Conservation (phyloP, 2,888 invertebrate species). For the Sericinus montela region DNA sequence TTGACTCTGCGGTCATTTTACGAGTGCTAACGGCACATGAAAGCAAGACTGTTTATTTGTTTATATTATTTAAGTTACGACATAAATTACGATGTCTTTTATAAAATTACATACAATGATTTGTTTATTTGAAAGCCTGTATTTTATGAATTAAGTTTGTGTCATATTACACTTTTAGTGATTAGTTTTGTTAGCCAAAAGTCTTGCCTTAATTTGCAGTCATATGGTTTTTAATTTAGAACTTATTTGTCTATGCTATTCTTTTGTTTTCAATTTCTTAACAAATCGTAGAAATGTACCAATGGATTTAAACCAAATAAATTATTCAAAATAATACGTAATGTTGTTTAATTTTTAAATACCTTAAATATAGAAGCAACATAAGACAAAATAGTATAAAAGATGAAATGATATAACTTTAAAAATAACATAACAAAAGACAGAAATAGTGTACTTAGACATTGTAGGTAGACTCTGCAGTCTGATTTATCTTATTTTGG, state of each 20-base stretch:
- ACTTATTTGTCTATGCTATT: background rate
- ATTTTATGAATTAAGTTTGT: constrained; percentile 6
- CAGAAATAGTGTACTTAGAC: too few species aligned
- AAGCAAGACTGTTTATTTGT: constrained; percentile 13
- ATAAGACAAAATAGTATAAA: too few species aligned
- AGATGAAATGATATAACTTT: too few species aligned
- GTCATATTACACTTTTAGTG: constrained; percentile 8
- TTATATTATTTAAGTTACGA: constrained; percentile 7
- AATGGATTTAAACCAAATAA: constrained; percentile 54
- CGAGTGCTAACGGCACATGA: constrained; percentile 10
- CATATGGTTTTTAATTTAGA: background rate
- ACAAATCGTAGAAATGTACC: constrained; percentile 33
- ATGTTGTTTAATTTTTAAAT: constrained; percentile 22
- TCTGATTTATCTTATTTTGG: too few species aligned
- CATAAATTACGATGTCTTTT: too few species aligned
- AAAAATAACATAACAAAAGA: too few species aligned
- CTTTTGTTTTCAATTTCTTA: too few species aligned
- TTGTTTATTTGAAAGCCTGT: background rate
- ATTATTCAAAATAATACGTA: constrained; percentile 23
- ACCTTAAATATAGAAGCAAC: too few species aligned
- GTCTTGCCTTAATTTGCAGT: background rate
- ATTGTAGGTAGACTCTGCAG: too few species aligned
- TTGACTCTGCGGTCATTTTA: constrained; percentile 7
- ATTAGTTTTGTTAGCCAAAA: background rate
- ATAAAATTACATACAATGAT: too few species aligned